Evolutionary conservation across 2,113 vertebrate genomes (phyloP).

Genomic region (Pteropus alecto): DNA sequence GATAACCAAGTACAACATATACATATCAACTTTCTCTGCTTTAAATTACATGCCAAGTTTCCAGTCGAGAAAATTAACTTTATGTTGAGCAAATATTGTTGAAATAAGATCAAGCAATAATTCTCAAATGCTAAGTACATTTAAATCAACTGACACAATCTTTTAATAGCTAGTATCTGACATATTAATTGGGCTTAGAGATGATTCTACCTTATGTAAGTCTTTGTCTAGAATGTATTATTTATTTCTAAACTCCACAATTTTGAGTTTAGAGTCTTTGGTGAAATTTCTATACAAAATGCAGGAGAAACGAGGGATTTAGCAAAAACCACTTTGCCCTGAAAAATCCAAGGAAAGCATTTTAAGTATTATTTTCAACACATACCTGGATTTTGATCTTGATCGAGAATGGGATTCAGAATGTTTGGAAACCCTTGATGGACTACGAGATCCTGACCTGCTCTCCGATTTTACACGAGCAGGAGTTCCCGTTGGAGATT

Average conservation of each 20-base stretch:
- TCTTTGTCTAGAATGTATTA: background rate
- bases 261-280: background rate
- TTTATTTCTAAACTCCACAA: background rate
- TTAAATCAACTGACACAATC: background rate
- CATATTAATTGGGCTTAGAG: background rate
- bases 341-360: background rate
- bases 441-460: constrained; percentile 93
- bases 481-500: constrained; percentile 93
- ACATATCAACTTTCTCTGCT: background rate
- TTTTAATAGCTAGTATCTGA: background rate
- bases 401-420: constrained; percentile 93
- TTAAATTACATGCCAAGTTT: background rate
- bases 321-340: background rate
- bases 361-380: constrained; percentile 27
- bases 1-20: background rate
- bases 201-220: background rate
- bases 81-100: background rate
- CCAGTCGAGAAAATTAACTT: background rate
- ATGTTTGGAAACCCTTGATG: constrained; percentile 90
- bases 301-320: background rate
- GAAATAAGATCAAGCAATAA: constrained; percentile 3
- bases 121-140: background rate
- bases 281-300: constrained; percentile 6
- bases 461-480: constrained; percentile 92
- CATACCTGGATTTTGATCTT: constrained; percentile 94